Conservation (phyloP, 1,140 invertebrate genomes). For the Brachionus asplanchnoidis region DNA sequence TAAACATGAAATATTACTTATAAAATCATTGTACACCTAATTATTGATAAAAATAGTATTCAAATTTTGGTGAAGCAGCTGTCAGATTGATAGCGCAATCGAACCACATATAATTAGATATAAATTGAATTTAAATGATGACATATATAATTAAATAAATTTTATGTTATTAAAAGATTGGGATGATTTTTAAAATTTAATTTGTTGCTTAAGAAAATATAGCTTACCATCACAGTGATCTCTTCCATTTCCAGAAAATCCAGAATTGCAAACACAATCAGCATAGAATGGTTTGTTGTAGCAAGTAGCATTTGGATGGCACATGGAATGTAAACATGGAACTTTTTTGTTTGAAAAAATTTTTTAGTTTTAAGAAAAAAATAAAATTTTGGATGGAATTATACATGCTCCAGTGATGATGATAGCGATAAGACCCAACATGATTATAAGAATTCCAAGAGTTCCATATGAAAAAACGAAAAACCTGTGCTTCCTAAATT, state of each 20-base stretch:
- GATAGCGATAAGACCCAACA: not conserved
- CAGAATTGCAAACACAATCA: constrained; percentile 9
- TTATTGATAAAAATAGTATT: too few relatives aligned
- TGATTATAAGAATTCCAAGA: not conserved
- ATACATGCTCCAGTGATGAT: constrained; percentile 15
- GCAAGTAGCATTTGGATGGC: constrained; percentile 21
- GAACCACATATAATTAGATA: too few relatives aligned
- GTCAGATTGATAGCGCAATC: too few relatives aligned
- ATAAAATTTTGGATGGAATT: not conserved
- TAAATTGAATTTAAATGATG: too few relatives aligned
- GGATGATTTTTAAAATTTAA: not conserved
- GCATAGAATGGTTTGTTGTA: constrained; percentile 5
- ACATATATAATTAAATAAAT: too few relatives aligned
- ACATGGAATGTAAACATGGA: constrained; percentile 15
- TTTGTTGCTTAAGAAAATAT: not conserved
- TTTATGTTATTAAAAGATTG: too few relatives aligned
- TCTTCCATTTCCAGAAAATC: constrained; percentile 3
- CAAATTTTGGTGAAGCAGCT: too few relatives aligned
- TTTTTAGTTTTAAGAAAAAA: not conserved
- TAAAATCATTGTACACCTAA: too few relatives aligned
- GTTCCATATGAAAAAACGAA: not conserved
- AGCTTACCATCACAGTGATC: constrained; percentile 27
- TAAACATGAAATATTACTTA: too few relatives aligned
- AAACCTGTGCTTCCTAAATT: not conserved
- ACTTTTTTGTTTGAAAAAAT: not conserved